Evolutionary conservation across 1,140 invertebrate genomes (phyloP).

Genomic region (Leptinotarsa defecta): DNA sequence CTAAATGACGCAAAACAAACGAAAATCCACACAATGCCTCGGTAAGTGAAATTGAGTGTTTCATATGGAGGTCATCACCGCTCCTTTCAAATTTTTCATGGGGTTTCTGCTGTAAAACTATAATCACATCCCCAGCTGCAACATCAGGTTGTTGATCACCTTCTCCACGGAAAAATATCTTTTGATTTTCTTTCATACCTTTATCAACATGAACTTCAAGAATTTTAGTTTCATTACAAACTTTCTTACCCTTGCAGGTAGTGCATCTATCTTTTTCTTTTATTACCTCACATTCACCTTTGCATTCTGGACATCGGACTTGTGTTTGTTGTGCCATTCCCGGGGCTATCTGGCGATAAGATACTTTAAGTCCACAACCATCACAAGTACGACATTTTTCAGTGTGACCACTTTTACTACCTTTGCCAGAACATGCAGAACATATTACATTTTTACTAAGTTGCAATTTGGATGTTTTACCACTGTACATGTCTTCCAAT

Average conservation of each 20-base stretch:
- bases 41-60: constrained; percentile 74
- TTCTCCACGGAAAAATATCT: constrained; percentile 84
- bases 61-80: constrained; percentile 77
- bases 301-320: constrained; percentile 70
- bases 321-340: constrained; percentile 87
- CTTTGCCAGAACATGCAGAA: constrained; percentile 79
- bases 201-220: constrained; percentile 90
- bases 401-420: constrained; percentile 77
- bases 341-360: constrained; percentile 72
- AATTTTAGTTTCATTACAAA: constrained; percentile 76
- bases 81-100: constrained; percentile 78
- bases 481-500: constrained; percentile 91
- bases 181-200: constrained; percentile 85
- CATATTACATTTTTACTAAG: constrained; percentile 88
- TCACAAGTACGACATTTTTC: constrained; percentile 75
- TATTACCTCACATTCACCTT: constrained; percentile 75
- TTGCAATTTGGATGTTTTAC: constrained; percentile 80
- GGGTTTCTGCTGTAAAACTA: constrained; percentile 82
- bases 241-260: constrained; percentile 81
- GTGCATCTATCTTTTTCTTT: constrained; percentile 81
- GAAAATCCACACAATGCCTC: constrained; percentile 91
- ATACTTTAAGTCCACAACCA: constrained; percentile 76
- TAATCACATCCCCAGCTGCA: constrained; percentile 85
- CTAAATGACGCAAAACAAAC: constrained; percentile 81
- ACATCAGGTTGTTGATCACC: constrained; percentile 88